Evolutionary conservation across 2,113 vertebrate genomes (phyloP), one percentile per base, ranked within the genome.

Genomic region (Alouatta palliata): DNA sequence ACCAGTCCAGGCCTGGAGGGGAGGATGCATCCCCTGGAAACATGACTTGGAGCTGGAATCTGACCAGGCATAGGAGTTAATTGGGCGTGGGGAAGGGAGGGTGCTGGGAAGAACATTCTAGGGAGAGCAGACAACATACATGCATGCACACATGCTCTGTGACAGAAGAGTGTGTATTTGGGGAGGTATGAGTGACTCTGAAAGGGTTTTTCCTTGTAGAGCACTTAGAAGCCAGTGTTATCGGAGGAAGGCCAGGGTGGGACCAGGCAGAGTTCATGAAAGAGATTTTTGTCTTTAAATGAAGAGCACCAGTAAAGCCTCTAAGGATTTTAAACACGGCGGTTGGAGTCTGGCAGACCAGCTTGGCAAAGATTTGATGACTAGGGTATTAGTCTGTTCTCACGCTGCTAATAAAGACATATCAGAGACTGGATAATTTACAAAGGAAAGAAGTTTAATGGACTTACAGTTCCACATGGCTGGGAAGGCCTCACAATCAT

Each of bases 191-290:
- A 54, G 47, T 6, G 6, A 12, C 66, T 54, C 66, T 49, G 7
- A 27, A 30, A 25, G 25, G n/a, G 25, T 13, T 13, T 2, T 3
- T 45, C 27, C 43, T 14, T 30, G 52, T 76, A 17, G 27, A 23
- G 40, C 54, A 61, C 19, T 16, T 1, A n/a, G 40, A 77, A 25
- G 52, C 11, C 43, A 3, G 2, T 13, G 35, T 13, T 40, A 5
- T 19, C 10, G 6, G 20, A 5, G 37, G 43, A 6, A 43, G 23
- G 4, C 11, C 2, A 4, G 19, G n/a, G 12, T 27, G 6, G 23
- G 52, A 58, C 71, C 40, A 17, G 20, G 54, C 14, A 2, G 71
- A 54, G 27, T 17, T 37, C 17, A 17, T 3, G 32, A 8, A 10
- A 14, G 86, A 58, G 25, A 20, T 43, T 32, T 12, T 20, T 45